Base-by-base conservation (phyloP, 2,888 invertebrate genomes). In the Drosophila anceps region DNA sequence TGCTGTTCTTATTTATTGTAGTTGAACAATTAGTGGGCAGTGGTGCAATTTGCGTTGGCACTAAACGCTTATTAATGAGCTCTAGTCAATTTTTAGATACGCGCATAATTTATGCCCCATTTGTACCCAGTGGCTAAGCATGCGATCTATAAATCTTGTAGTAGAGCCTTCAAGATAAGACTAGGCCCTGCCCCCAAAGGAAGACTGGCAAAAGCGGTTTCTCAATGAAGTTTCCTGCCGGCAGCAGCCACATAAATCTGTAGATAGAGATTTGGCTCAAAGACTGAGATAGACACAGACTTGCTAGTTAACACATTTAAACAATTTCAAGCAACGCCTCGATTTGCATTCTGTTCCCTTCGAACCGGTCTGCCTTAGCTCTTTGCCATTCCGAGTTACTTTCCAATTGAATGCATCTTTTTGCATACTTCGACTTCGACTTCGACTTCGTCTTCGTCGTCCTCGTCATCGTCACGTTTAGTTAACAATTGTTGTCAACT, bases 51-150 rank as follows among this genome's bases (percentile, higher is more conserved):
- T 65, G 48, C 72, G 59, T 61, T 68, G 83, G 61, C 83, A 64
- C 76, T 88, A 84, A 84, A 84, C 84, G 86, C 61, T 83, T 84
- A 84, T 86, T 88, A 84, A 84, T 88, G 84, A 83, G 84, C 31
- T 29, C 51, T 8, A 79, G 71, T 58, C 79, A 72, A 74, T 72
- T 76, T 73, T 35, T 44, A 63, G 82, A 79, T 82, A 73, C n/a
- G 66, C 57, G 37, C 67, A 64, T 59, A 68, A 79, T 73, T 76
- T 76, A 79, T 65, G 68, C 51, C 73, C 60, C 48, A 7, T 15
- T 31, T 31, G 31, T 7, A 29, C 31, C 62, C 37, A 48, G 29
- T 62, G 57, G 33, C 43, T 29, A 53, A 59, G 75, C 31, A n/a
- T 39, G 54, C 79, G 31, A 50, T 88, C 83, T 73, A 84, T 84